Evolutionary conservation across 2,113 vertebrate species (phyloP).

Genomic region (Prinia subflava): DNA sequence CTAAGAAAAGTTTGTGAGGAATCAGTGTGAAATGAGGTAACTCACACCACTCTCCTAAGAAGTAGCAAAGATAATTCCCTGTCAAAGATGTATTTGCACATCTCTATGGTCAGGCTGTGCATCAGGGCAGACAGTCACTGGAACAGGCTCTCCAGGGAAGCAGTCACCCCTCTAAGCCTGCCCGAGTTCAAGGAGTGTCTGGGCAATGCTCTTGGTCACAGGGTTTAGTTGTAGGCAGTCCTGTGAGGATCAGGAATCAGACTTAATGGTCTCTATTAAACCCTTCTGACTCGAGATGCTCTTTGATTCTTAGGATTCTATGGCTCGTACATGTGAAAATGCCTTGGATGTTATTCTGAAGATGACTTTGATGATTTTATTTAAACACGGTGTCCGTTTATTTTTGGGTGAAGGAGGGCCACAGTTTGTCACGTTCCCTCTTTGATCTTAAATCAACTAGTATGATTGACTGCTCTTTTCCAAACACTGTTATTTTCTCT

Average conservation of each 20-base stretch:
- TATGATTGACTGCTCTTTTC: background rate
- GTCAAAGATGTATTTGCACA: background rate
- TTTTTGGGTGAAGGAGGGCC: background rate
- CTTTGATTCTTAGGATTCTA: background rate
- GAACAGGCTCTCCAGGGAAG: background rate
- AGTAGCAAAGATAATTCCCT: background rate
- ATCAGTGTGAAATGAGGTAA: background rate
- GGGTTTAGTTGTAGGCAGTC: background rate
- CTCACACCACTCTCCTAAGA: background rate
- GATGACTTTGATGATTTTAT: background rate
- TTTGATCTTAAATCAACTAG: background rate
- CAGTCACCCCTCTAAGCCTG: background rate
- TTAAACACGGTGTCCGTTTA: background rate
- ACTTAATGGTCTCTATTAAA: background rate
- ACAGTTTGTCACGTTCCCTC: background rate
- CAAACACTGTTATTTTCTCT: background rate
- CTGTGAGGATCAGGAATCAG: rapidly evolving
- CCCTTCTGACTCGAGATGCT: background rate
- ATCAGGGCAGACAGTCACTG: background rate
- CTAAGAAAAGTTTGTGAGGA: background rate
- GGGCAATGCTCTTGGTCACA: rapidly evolving
- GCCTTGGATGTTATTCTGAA: background rate
- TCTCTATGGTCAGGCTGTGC: background rate
- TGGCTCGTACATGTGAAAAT: background rate
- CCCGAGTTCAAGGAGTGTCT: background rate